Evolutionary conservation across 2,113 vertebrate genomes (phyloP).

Genomic region (Varanus salvator): DNA sequence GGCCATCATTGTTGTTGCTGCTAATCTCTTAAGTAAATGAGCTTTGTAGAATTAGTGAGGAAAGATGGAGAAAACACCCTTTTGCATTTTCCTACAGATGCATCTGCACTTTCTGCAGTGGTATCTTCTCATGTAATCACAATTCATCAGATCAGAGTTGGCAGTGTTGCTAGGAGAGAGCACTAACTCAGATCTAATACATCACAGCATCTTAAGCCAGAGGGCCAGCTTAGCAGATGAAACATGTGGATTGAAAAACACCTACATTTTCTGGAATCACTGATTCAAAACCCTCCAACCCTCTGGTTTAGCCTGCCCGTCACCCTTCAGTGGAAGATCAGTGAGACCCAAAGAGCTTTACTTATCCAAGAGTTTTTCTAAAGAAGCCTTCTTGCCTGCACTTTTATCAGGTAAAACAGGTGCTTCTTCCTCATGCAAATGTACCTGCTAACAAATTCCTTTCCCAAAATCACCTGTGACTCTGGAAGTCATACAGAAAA

Average conservation of each 20-base stretch:
- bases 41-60: conserved; percentile 7
- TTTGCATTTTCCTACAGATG: conserved; percentile 40
- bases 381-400: background rate
- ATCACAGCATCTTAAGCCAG: conserved; percentile 9
- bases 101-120: conserved; percentile 33
- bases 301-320: background rate
- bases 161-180: conserved; percentile 11
- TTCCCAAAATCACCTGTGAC: background rate
- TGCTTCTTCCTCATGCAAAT: background rate
- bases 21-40: conserved; percentile 3
- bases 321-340: background rate
- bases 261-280: background rate
- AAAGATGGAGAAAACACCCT: background rate
- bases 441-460: too few relatives aligned
- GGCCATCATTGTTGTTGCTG: conserved; percentile 4
- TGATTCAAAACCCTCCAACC: background rate
- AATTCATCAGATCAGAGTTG: conserved; percentile 12
- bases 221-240: background rate
- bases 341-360: background rate
- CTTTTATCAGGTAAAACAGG: background rate
- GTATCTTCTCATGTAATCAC: background rate
- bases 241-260: background rate
- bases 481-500: too few relatives aligned
- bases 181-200: background rate
- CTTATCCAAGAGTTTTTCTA: background rate